Conservation (phyloP, 2,113 vertebrate species). For the Irena cyanogastra region DNA sequence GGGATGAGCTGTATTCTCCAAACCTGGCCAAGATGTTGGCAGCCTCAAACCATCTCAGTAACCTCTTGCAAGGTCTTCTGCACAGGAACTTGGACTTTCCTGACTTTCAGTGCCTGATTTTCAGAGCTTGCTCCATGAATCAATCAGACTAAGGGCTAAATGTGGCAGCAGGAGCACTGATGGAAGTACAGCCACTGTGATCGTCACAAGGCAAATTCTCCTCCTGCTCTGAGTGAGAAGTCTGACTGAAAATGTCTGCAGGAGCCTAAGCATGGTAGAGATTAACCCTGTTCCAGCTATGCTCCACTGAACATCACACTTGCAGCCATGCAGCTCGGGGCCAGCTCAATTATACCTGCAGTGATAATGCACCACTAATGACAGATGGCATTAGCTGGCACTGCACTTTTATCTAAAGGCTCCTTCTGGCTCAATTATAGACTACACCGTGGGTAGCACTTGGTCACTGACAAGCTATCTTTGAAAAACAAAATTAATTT, state of each 20-base stretch:
- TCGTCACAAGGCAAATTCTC: accelerated
- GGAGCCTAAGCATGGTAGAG: background rate
- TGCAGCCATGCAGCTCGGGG: background rate
- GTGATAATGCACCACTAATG: background rate
- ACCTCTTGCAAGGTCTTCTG: background rate
- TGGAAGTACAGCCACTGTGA: background rate
- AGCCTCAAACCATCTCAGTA: background rate
- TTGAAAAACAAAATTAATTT: background rate
- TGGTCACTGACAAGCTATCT: background rate
- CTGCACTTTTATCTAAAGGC: background rate
- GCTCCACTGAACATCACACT: accelerated
- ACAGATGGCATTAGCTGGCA: background rate
- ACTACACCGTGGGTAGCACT: background rate
- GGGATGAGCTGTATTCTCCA: background rate
- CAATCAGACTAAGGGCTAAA: background rate
- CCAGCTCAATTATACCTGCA: background rate
- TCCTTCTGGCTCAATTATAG: background rate
- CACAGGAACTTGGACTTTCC: background rate
- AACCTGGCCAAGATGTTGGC: background rate
- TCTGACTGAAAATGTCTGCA: background rate
- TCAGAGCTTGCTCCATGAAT: background rate
- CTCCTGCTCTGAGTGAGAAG: background rate
- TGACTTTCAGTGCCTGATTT: background rate
- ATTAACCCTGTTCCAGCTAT: background rate
- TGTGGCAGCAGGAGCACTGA: background rate